These are phyloP conservation scores for Sitobion miscanthi DNA, from an alignment of 1,140 invertebrate genomes.

Conservation along the genomic window DNA sequence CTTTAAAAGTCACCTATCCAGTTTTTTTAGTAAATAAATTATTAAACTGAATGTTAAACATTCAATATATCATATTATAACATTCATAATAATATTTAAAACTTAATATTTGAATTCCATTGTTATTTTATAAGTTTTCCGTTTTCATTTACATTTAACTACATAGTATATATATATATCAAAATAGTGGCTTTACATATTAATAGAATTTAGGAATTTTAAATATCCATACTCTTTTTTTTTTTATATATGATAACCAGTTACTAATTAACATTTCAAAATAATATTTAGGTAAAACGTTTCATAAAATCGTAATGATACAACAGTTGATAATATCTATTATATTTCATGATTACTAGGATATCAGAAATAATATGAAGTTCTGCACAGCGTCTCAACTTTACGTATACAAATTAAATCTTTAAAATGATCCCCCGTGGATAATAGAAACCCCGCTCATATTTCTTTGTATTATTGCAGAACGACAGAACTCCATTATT, in stretches of 20 bases:
- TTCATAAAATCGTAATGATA: background rate
- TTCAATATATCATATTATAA: too few relatives aligned
- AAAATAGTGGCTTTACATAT: background rate
- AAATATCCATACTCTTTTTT: too few relatives aligned
- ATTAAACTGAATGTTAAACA: background rate
- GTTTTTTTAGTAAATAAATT: too few relatives aligned
- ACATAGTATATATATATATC: background rate
- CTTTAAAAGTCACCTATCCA: background rate
- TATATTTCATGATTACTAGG: background rate
- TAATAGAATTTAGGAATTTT: background rate
- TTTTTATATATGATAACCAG: too few relatives aligned
- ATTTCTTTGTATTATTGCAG: background rate
- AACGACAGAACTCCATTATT: background rate
- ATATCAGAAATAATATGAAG: background rate
- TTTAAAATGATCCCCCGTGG: background rate
- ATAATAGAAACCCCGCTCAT: background rate
- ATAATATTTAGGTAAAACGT: background rate
- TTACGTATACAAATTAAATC: background rate
- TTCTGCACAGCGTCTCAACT: background rate
- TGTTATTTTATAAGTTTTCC: background rate
- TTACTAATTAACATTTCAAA: too few relatives aligned
- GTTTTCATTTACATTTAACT: background rate
- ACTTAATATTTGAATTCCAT: background rate
- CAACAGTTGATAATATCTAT: background rate
- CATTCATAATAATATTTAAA: background rate